Evolutionary conservation across 2,113 vertebrate species (phyloP).

Genomic region (Cyanistes caeruleus): DNA sequence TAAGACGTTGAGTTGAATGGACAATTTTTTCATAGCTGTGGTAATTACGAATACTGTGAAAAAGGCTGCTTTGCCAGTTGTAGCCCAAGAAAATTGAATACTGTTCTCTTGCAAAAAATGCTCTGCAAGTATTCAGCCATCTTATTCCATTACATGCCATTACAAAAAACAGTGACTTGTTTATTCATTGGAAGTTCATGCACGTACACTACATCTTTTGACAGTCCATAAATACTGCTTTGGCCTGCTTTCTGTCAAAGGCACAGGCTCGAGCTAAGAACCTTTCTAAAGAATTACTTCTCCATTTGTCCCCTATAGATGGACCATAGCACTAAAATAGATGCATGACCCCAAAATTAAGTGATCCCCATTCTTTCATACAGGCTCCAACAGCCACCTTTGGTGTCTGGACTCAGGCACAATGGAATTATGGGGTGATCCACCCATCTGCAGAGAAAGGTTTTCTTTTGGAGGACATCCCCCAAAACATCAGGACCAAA

Average conservation of each 20-base stretch:
- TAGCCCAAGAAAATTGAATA: constrained; percentile 18
- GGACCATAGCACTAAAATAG: neutral
- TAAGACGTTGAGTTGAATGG: constrained; percentile 62
- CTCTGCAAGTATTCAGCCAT: neutral
- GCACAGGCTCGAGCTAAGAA: neutral
- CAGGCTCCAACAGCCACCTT: neutral
- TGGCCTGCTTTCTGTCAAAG: neutral
- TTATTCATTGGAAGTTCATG: neutral
- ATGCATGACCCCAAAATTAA: neutral
- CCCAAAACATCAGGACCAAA: neutral
- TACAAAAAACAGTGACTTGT: neutral
- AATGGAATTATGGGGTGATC: neutral
- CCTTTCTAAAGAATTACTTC: neutral
- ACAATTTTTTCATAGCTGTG: constrained; percentile 65
- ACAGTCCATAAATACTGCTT: neutral
- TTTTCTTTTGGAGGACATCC: neutral
- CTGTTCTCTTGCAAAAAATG: neutral
- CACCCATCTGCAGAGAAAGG: neutral
- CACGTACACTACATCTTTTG: neutral
- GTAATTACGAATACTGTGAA: constrained; percentile 54
- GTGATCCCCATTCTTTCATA: neutral
- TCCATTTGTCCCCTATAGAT: neutral
- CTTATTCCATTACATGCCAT: neutral
- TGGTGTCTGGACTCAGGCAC: neutral
- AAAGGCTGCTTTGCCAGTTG: constrained; percentile 35